A percentile compares a stretch with the other conserved stretches of the same genome.
phyloP scores from a whole-genome alignment of 2,113 vertebrate genomes.

The Corapipo altera region DNA sequence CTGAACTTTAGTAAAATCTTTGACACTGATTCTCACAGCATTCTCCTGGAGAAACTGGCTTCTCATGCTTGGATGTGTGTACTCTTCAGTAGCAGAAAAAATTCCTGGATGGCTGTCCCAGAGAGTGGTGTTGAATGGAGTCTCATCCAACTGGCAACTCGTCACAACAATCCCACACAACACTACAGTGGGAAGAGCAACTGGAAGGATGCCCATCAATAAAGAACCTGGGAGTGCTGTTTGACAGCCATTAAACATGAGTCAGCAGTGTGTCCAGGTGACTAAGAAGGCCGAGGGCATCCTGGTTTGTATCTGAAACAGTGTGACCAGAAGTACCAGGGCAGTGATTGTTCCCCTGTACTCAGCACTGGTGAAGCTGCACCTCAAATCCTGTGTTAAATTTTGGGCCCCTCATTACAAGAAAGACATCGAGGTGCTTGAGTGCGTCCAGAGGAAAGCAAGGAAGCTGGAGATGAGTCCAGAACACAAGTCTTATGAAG shows the following conservation, averaged over 20 bases:
- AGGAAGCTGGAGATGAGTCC: neutral
- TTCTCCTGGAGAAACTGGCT: neutral
- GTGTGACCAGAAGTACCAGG: neutral
- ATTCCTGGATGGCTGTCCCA: neutral
- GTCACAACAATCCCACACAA: neutral
- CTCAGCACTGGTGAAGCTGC: rapidly evolving
- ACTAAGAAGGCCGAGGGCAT: neutral
- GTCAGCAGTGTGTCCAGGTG: neutral
- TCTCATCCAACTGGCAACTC: neutral
- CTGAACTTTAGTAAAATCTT: neutral
- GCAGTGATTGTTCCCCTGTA: too few species aligned
- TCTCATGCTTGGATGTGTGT: neutral
- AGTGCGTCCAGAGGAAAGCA: neutral
- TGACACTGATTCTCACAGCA: neutral
- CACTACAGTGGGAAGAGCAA: neutral
- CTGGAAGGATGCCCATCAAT: neutral
- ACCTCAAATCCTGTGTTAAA: neutral
- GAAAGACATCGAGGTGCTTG: neutral
- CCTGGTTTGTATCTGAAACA: neutral
- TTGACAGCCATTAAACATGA: neutral
- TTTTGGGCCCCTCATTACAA: neutral
- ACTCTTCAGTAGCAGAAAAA: neutral
- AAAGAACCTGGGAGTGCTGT: neutral
- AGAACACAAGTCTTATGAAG: neutral
- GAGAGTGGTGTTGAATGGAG: neutral